A percentile compares a stretch with the other conserved stretches of the same genome.
Evolutionary conservation across 2,113 vertebrate species (phyloP).

Genomic region (Ahaetulla prasina): DNA sequence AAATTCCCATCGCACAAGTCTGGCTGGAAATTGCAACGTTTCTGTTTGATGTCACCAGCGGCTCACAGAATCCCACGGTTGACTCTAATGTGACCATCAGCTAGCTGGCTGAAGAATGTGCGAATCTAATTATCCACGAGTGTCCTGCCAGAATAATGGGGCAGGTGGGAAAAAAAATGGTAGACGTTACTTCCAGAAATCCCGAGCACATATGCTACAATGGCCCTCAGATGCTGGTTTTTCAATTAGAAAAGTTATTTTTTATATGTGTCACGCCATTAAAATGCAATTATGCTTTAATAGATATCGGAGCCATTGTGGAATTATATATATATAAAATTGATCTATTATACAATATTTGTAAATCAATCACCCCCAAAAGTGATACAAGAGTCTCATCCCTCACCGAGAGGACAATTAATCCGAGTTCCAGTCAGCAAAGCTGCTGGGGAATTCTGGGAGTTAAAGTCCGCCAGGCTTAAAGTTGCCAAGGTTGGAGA

Average conservation of each 20-base stretch:
- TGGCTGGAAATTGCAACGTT: neutral
- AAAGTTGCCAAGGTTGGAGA: too few relatives aligned
- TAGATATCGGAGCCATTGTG: slow-evolving; percentile 21
- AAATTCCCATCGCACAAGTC: too few relatives aligned
- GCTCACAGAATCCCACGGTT: neutral
- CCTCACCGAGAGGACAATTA: slow-evolving; percentile 9
- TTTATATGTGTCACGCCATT: slow-evolving; percentile 22
- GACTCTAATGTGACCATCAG: neutral
- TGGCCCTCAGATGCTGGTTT: slow-evolving; percentile 6
- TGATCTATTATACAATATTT: slow-evolving; percentile 25
- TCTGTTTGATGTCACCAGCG: neutral
- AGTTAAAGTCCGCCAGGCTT: too few relatives aligned
- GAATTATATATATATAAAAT: slow-evolving; percentile 2
- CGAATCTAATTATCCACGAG: slow-evolving; percentile 9
- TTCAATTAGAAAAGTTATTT: slow-evolving; percentile 26
- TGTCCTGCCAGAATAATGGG: neutral
- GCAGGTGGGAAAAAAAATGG: slow-evolving; percentile 12
- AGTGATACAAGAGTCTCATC: neutral
- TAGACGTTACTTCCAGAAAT: neutral
- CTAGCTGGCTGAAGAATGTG: neutral
- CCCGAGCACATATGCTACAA: neutral
- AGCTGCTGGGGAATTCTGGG: too few relatives aligned
- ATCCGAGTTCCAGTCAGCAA: neutral
- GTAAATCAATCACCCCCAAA: neutral
- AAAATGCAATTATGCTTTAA: slow-evolving; percentile 28